Evolutionary conservation across 2,888 invertebrate species (phyloP).

Genomic region (Mamestra brassicae): DNA sequence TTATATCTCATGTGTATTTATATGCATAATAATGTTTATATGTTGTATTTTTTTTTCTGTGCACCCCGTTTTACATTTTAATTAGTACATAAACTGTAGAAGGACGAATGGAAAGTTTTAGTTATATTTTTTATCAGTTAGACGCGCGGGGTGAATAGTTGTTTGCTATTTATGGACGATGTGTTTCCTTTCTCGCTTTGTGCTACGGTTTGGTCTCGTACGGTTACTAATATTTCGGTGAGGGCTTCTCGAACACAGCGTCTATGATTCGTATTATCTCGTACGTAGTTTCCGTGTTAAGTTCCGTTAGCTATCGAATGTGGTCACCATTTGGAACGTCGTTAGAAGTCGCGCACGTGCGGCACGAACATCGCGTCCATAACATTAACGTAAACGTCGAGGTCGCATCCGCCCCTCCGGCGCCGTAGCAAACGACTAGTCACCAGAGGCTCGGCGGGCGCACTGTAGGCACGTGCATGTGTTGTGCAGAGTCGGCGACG

Average conservation of each 20-base stretch:
- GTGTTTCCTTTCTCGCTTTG: conserved; percentile 53
- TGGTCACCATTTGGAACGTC: conserved; percentile 7
- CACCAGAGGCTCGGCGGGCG: conserved; percentile 24
- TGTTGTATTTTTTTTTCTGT: conserved; percentile 67
- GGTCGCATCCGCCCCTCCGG: background rate
- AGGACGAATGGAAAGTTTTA: conserved; percentile 70
- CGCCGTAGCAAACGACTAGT: conserved; percentile 69
- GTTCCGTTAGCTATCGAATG: background rate
- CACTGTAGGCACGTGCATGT: conserved; percentile 77
- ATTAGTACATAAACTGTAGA: conserved; percentile 82
- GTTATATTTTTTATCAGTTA: conserved; percentile 54
- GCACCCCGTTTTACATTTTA: conserved; percentile 83
- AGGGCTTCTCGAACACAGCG: conserved; percentile 46
- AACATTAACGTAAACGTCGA: background rate
- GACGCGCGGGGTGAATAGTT: conserved; percentile 70
- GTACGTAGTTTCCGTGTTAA: conserved; percentile 24
- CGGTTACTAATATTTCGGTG: conserved; percentile 58
- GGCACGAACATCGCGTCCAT: background rate
- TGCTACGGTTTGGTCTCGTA: conserved; percentile 52
- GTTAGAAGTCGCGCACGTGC: background rate
- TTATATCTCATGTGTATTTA: conserved; percentile 70
- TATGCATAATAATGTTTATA: conserved; percentile 74
- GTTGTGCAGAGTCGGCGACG: conserved; percentile 89
- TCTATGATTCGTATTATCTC: conserved; percentile 3
- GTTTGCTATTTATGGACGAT: conserved; percentile 74